Evolutionary conservation across 2,113 vertebrate genomes (phyloP), one percentile per base, ranked within the genome.

Genomic region (Rhodinocichla rosea): DNA sequence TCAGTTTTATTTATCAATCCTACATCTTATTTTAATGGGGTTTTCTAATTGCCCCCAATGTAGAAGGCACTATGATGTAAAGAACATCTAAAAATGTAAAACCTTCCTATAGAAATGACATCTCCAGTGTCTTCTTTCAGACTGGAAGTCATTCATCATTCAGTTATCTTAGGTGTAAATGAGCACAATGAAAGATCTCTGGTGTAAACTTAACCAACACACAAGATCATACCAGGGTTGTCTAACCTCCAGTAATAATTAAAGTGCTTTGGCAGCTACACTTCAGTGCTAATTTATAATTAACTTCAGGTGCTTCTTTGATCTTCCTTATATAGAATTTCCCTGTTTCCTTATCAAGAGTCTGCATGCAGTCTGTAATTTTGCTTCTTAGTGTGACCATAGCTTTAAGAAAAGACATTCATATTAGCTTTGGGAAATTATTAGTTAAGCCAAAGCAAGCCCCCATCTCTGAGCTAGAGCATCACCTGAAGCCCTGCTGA

Each of bases 271-370:
- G 65, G 81, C 13, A 8, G 50, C 71, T 94, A 60, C 50, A 86
- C 45, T 96, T 95, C 75, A 90, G 82, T 85, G 64, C 56, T 96
- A 89, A 96, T 96, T 97, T 90, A 74, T 96, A 95, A 97, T 97
- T 97, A 96, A 95, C 78, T 90, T 96, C 91, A 96, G 92, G 91
- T 94, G 77, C 65, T 92, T 92, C 81, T 97, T 97, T 96, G 95
- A 97, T 97, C 94, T 75, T 91, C n/a, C 75, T 69, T 73, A 96
- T 96, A 68, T 3, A 33, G 74, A 81, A 89, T 62, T 62, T 21
- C 53, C 78, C 69, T 39, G 78, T 94, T 96, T 97, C 80, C 91
- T 96, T 97, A 95, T 97, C 95, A 93, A 77, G 91, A 84, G 47
- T 52, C 59, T 92, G 76, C 57, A 78, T 44, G 73, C 83, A 93